A percentile compares a stretch with the other conserved stretches of the same genome.
These are phyloP conservation scores for Linhomoeus sp. DNA, from an alignment of 2,888 invertebrate species.

Conservation along the genomic window DNA sequence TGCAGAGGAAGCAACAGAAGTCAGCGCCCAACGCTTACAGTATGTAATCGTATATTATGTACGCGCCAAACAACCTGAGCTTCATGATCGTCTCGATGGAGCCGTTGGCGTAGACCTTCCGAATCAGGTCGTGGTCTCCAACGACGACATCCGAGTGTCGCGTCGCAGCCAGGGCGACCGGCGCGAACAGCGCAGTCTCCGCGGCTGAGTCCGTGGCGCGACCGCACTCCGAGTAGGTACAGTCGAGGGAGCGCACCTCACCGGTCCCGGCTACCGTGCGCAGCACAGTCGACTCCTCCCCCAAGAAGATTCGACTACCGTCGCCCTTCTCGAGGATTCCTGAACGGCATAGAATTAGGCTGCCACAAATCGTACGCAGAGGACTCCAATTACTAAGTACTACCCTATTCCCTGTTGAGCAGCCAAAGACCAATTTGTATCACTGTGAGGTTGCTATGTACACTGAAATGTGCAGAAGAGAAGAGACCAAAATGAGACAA, in stretches of 20 bases:
- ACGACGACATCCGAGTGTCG: conserved; percentile 80
- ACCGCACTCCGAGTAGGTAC: conserved; percentile 32
- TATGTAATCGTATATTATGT: too few relatives aligned
- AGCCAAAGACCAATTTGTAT: too few relatives aligned
- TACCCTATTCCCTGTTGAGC: too few relatives aligned
- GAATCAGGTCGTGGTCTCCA: conserved; percentile 22
- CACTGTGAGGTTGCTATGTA: too few relatives aligned
- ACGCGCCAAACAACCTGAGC: conserved; percentile 42
- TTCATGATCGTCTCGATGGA: conserved; percentile 68
- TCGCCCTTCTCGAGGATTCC: conserved; percentile 91
- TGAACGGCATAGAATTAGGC: conserved; percentile 23
- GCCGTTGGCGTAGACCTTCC: conserved; percentile 64
- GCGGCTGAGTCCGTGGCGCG: conserved; percentile 57
- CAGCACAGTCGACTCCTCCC: conserved; percentile 69
- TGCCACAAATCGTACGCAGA: neutral
- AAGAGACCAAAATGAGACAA: too few relatives aligned
- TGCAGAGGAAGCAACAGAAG: conserved; percentile 32
- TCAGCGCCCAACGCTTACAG: too few relatives aligned
- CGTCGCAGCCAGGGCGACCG: conserved; percentile 77
- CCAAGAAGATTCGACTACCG: conserved; percentile 72
- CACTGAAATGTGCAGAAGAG: too few relatives aligned
- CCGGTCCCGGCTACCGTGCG: conserved; percentile 77
- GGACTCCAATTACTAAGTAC: too few relatives aligned
- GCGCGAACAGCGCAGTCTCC: conserved; percentile 54
- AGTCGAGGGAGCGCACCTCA: conserved; percentile 59